Evolutionary conservation across 2,113 vertebrate species (phyloP).

Genomic region (Thomomys bottae): DNA sequence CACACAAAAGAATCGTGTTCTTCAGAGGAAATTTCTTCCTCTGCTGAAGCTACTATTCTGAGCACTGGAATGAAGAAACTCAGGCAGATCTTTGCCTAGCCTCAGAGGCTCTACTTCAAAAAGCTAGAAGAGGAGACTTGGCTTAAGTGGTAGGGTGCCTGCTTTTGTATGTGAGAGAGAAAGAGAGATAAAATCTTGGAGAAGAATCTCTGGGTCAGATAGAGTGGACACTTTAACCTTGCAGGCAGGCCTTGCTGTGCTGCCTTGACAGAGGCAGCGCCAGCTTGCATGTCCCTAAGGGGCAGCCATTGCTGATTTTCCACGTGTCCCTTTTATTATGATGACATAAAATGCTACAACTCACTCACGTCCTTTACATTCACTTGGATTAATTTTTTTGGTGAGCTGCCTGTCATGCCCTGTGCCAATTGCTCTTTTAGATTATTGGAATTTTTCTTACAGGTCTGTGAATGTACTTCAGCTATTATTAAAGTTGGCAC

Average conservation of each 20-base stretch:
- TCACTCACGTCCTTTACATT: background rate
- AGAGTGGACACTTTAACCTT: background rate
- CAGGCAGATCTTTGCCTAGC: background rate
- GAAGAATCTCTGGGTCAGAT: background rate
- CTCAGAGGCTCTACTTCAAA: background rate
- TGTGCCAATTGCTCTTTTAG: background rate
- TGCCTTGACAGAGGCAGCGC: background rate
- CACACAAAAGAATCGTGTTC: background rate
- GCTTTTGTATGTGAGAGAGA: no score
- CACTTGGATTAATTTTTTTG: background rate
- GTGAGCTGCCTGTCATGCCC: background rate
- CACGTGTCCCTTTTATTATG: background rate
- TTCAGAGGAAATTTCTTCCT: background rate
- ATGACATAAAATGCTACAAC: background rate
- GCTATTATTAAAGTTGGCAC: background rate
- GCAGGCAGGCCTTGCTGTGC: no score
- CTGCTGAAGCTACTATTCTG: background rate
- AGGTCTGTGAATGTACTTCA: background rate
- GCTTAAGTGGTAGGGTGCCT: no score
- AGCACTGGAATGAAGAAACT: background rate
- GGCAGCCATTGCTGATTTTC: background rate
- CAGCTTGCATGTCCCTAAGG: background rate
- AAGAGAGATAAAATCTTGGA: background rate
- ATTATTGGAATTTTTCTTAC: constrained; percentile 3
- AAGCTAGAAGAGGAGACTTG: no score